These are phyloP conservation scores for Anser brachyrhynchus DNA, from an alignment of 2,113 vertebrate species.

Conservation along the genomic window DNA sequence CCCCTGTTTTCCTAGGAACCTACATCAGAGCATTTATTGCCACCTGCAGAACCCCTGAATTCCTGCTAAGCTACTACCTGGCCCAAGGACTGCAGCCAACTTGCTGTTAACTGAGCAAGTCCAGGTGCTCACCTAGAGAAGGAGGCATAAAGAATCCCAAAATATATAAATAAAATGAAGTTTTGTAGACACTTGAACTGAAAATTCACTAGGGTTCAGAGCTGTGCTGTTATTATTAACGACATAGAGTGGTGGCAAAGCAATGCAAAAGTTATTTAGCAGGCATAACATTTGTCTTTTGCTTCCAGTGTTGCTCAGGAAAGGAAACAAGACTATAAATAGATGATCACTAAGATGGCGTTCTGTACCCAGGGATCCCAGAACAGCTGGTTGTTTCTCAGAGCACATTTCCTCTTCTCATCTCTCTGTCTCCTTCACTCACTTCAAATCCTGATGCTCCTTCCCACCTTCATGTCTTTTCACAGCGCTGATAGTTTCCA, in stretches of 20 bases:
- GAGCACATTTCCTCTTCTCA: neutral
- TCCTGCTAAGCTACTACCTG: neutral
- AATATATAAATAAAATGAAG: neutral
- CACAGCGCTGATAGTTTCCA: neutral
- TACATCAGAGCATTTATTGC: neutral
- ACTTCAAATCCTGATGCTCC: neutral
- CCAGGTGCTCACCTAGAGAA: neutral
- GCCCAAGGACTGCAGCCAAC: neutral
- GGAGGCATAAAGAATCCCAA: neutral
- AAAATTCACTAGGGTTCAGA: neutral
- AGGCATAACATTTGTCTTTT: neutral
- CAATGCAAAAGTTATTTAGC: neutral
- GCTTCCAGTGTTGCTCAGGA: neutral
- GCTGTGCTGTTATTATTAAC: neutral
- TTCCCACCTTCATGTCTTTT: neutral
- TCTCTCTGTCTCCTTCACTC: neutral
- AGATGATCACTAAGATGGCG: neutral
- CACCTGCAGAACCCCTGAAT: neutral
- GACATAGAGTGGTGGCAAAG: neutral
- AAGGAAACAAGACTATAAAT: neutral
- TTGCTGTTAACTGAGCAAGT: neutral
- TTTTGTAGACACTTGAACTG: neutral
- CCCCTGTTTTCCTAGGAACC: neutral
- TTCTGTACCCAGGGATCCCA: neutral
- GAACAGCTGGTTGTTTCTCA: neutral